phyloP scores from a whole-genome alignment of 2,888 invertebrate genomes.

The Taphrorychus bicolor region DNA sequence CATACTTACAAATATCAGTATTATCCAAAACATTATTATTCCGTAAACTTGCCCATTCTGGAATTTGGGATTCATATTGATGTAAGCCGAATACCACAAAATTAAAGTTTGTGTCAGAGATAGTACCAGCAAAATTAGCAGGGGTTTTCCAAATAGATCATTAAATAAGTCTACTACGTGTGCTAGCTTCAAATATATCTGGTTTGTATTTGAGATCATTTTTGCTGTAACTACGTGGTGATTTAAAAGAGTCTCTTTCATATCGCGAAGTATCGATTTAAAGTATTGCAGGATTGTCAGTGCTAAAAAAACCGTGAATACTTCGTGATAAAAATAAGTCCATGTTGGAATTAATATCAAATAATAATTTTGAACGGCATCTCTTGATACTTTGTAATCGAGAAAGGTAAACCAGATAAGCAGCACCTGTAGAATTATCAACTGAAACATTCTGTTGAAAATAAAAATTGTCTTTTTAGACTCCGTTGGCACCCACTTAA shows the following conservation, averaged over 20 bases:
- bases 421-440: not conserved
- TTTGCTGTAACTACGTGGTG: not conserved
- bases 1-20: not conserved
- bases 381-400: not conserved
- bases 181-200: not conserved
- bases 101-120: not conserved
- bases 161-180: conserved; percentile 12
- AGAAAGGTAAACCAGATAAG: not conserved
- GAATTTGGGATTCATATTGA: not conserved
- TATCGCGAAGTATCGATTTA: not conserved
- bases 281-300: not conserved
- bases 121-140: conserved; percentile 4
- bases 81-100: not conserved
- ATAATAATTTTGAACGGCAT: not conserved
- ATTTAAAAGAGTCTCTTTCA: not conserved
- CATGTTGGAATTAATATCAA: not conserved
- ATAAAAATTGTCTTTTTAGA: not conserved
- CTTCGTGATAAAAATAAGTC: not conserved
- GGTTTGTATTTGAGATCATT: not conserved
- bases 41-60: not conserved
- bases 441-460: not conserved
- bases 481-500: not conserved
- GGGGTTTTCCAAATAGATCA: conserved; percentile 3
- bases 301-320: not conserved
- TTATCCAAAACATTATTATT: not conserved